phyloP scores from a whole-genome alignment of 2,797 vertebrate species.

The Microchirus variegatus region DNA sequence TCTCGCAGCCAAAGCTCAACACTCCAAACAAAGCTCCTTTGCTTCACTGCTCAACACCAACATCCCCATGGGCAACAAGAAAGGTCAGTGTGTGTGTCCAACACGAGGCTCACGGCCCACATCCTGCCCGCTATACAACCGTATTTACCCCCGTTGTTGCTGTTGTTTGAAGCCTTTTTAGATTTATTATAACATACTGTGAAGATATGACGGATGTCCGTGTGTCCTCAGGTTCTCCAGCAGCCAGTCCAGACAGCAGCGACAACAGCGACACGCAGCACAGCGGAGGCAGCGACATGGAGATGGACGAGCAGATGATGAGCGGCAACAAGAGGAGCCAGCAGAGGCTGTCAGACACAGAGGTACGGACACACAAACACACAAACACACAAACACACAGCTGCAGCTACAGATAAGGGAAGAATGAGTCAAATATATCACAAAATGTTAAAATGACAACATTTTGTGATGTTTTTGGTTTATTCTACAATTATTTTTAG shows the following conservation, averaged over 20 bases:
- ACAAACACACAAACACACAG: neutral
- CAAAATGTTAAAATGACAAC: too few relatives aligned
- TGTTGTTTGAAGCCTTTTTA: too few relatives aligned
- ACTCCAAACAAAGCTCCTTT: slow-evolving; percentile 99
- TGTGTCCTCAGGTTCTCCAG: slow-evolving; percentile 93
- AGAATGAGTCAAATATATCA: too few relatives aligned
- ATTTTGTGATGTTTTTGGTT: too few relatives aligned
- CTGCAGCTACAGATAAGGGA: too few relatives aligned
- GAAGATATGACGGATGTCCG: too few relatives aligned
- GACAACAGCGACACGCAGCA: slow-evolving; percentile 99
- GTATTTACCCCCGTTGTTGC: too few relatives aligned
- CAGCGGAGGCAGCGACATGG: slow-evolving; percentile 96
- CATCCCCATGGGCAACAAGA: slow-evolving; percentile 97
- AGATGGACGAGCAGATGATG: slow-evolving; percentile 97
- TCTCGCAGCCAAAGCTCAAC: slow-evolving; percentile 95
- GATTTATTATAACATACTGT: too few relatives aligned
- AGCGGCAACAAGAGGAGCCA: slow-evolving; percentile 91
- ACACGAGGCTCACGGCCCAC: too few relatives aligned
- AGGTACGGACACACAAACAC: too few relatives aligned
- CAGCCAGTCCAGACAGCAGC: slow-evolving; percentile 96
- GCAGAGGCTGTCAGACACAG: slow-evolving; percentile 95
- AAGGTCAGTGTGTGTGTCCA: slow-evolving; percentile 80
- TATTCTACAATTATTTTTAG: too few relatives aligned
- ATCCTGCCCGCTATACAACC: too few relatives aligned
- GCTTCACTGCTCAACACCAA: slow-evolving; percentile 97